A percentile compares a stretch with the other conserved stretches of the same genome.
Conservation (phyloP, 23 tunicate species). For the Diplosoma virens region DNA sequence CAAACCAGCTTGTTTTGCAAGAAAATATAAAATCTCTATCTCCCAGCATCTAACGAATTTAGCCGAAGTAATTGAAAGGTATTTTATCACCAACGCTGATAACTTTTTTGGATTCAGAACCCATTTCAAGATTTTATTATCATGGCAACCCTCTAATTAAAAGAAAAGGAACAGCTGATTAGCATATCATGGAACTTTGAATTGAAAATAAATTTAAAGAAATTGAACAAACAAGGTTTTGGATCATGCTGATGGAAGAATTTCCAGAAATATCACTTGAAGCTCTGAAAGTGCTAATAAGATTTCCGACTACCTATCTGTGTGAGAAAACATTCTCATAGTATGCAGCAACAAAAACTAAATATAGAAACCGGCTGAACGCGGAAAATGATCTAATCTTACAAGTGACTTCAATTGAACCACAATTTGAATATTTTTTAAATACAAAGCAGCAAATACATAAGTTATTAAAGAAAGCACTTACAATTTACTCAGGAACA, state of each 20-base stretch:
- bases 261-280: conserved; percentile 23
- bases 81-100: conserved; percentile 24
- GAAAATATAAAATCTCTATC: conserved; percentile 22
- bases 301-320: conserved; percentile 26
- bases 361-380: conserved; percentile 10
- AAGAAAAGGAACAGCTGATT: conserved; percentile 24
- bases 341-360: conserved; percentile 21
- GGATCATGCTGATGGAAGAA: conserved; percentile 34
- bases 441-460: conserved; percentile 10
- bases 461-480: conserved; percentile 19
- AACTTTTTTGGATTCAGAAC: conserved; percentile 23
- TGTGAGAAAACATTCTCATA: conserved; percentile 12
- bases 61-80: conserved; percentile 22
- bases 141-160: conserved; percentile 26
- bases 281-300: conserved; percentile 19
- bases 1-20: conserved; percentile 21
- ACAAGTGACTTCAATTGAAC: conserved; percentile 21
- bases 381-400: conserved; percentile 24
- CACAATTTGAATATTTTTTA: conserved; percentile 20
- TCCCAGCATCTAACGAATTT: conserved; percentile 29
- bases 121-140: conserved; percentile 16
- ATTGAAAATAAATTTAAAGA: conserved; percentile 18
- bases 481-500: conserved; percentile 21
- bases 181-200: conserved; percentile 9
- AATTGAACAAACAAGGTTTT: conserved; percentile 13